phyloP scores from a whole-genome alignment of 1,140 invertebrate species.

The Amyelois transitella region DNA sequence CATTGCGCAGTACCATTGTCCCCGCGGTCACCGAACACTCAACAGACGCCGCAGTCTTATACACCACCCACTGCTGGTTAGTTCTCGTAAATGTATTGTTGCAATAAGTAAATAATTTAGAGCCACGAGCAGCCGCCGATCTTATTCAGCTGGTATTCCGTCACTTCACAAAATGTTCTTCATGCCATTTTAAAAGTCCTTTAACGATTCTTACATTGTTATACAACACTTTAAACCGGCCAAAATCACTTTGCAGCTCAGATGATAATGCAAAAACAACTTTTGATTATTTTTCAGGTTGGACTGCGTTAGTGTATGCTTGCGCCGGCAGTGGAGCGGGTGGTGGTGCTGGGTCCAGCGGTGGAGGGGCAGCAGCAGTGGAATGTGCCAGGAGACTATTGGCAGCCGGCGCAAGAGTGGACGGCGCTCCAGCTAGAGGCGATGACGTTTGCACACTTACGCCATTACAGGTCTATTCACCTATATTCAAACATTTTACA shows the following conservation, averaged over 20 bases:
- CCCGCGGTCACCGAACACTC: conserved; percentile 78
- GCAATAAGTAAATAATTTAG: too few relatives aligned
- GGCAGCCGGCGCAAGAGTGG: conserved; percentile 87
- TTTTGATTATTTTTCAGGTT: conserved; percentile 36
- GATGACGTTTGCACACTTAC: conserved; percentile 91
- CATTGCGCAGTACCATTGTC: conserved; percentile 53
- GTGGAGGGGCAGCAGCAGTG: conserved; percentile 65
- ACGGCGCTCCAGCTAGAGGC: conserved; percentile 86
- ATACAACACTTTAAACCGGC: too few relatives aligned
- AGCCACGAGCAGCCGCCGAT: too few relatives aligned
- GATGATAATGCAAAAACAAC: background rate
- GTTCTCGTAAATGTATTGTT: background rate
- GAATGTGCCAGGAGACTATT: conserved; percentile 79
- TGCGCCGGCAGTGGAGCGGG: conserved; percentile 71
- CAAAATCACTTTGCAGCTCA: too few relatives aligned
- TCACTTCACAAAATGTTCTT: too few relatives aligned
- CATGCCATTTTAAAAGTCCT: too few relatives aligned
- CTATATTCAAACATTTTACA: too few relatives aligned
- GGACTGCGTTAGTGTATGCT: conserved; percentile 72
- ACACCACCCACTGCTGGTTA: conserved; percentile 57
- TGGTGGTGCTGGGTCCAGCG: conserved; percentile 30
- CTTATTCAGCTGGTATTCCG: too few relatives aligned
- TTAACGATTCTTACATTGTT: too few relatives aligned
- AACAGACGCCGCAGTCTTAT: conserved; percentile 80
- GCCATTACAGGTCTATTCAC: conserved; percentile 39